phyloP scores from a whole-genome alignment of 2,888 invertebrate genomes.

The Congeria kusceri region DNA sequence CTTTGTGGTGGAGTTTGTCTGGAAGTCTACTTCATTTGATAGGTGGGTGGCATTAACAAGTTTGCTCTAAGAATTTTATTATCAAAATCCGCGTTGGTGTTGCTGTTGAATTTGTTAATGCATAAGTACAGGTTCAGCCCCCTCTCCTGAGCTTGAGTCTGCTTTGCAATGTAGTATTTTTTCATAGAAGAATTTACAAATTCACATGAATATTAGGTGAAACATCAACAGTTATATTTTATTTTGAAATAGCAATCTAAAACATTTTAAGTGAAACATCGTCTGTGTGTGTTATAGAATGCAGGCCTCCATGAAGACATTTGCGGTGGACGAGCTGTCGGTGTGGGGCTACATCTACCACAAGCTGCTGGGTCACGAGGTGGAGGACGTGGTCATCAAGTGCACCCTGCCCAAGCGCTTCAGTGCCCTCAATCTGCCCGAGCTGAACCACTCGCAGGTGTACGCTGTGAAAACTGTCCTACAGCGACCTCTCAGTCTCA shows the following conservation, averaged over 20 bases:
- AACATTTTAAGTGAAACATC: too few species aligned
- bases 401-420: constrained; percentile 97
- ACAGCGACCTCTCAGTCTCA: constrained; percentile 97
- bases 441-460: constrained; percentile 97
- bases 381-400: constrained; percentile 95
- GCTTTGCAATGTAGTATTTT: too few species aligned
- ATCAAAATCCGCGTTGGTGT: too few species aligned
- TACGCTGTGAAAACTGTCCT: constrained; percentile 99
- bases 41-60: too few species aligned
- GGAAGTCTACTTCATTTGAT: constrained; percentile 99
- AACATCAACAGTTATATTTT: too few species aligned
- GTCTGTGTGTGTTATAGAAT: constrained; percentile 88
- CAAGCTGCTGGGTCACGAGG: constrained; percentile 92
- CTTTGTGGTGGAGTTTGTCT: constrained; percentile 99
- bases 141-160: too few species aligned
- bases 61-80: too few species aligned
- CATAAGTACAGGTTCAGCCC: too few species aligned
- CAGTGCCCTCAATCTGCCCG: constrained; percentile 98
- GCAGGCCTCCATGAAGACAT: constrained; percentile 96
- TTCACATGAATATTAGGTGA: too few species aligned
- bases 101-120: too few species aligned
- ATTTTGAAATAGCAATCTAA: too few species aligned
- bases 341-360: constrained; percentile 99
- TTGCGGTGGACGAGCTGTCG: constrained; percentile 97
- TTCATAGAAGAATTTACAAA: too few species aligned